Conservation (phyloP, 2,888 invertebrate species). For the Argyresthia goedartella region DNA sequence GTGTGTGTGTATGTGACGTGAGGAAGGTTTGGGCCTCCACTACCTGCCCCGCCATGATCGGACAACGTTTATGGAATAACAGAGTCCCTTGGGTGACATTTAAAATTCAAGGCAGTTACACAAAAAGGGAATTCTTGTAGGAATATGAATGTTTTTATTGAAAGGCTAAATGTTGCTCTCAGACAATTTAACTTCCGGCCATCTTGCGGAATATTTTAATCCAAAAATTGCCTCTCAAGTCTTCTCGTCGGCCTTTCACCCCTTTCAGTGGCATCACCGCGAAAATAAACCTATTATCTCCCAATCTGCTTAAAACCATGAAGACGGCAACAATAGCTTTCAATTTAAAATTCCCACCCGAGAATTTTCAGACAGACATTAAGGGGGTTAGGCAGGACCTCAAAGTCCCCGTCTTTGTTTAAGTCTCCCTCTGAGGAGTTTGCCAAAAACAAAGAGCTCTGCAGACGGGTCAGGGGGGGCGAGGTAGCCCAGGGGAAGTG, state of each 20-base stretch:
- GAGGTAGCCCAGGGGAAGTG: conserved; percentile 16
- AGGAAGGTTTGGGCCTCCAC: conserved; percentile 3
- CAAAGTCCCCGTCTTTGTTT: conserved; percentile 26
- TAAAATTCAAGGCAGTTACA: not conserved
- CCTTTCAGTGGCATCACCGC: too few species aligned
- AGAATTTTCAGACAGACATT: conserved; percentile 25
- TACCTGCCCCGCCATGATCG: conserved; percentile 3
- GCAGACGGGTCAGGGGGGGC: conserved; percentile 39
- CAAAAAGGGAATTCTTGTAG: not conserved
- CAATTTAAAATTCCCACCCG: conserved; percentile 1
- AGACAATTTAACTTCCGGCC: too few species aligned
- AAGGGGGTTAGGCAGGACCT: conserved; percentile 63
- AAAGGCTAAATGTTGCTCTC: too few species aligned
- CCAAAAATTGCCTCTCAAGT: not conserved
- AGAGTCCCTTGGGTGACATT: conserved; percentile 1
- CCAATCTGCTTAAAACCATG: not conserved
- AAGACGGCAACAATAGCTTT: not conserved
- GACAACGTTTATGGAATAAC: conserved; percentile 9
- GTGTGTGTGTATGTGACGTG: not conserved
- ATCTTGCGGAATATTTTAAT: not conserved
- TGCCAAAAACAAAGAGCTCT: conserved; percentile 63
- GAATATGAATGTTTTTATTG: too few species aligned
- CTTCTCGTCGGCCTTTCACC: not conserved
- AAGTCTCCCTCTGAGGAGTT: conserved; percentile 26
- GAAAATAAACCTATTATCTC: not conserved